Evolutionary conservation across 2,888 invertebrate genomes (phyloP).

Genomic region (Hirtodrosophila cameraria): DNA sequence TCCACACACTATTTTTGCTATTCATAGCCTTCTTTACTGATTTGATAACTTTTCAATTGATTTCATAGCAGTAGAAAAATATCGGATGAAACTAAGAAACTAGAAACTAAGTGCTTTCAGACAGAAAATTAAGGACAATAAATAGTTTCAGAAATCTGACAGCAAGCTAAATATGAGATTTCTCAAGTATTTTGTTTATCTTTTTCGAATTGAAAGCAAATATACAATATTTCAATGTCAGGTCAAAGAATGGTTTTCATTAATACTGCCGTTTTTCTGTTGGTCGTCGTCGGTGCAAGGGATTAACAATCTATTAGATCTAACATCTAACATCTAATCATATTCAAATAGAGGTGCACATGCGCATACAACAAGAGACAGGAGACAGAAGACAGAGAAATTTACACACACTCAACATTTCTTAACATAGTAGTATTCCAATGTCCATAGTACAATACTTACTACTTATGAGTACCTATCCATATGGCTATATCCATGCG

Average conservation of each 20-base stretch:
- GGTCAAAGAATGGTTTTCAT: not conserved
- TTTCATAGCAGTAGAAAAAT: no score
- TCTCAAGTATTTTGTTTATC: not conserved
- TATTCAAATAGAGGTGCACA: conserved; percentile 35
- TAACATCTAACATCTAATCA: conserved; percentile 45
- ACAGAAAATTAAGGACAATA: no score
- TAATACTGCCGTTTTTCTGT: conserved; percentile 15
- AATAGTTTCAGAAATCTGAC: no score
- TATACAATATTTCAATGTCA: not conserved
- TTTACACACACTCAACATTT: conserved; percentile 31
- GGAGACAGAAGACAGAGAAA: no score
- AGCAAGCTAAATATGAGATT: no score
- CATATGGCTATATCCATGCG: conserved; percentile 18
- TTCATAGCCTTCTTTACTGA: no score
- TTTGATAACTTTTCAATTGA: no score
- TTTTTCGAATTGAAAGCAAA: conserved; percentile 2
- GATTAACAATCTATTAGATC: conserved; percentile 19
- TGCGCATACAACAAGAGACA: conserved; percentile 11
- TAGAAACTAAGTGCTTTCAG: no score
- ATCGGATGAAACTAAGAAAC: no score
- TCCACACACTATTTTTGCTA: no score
- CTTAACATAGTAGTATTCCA: conserved; percentile 19
- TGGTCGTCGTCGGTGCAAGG: conserved; percentile 11
- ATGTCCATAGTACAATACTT: conserved; percentile 7
- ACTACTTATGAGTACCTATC: not conserved